Percentiles rank a stretch among this genome's conserved stretches.
These are phyloP conservation scores for Ceyx margarethae DNA, from an alignment of 2,113 vertebrate genomes.

Conservation along the genomic window DNA sequence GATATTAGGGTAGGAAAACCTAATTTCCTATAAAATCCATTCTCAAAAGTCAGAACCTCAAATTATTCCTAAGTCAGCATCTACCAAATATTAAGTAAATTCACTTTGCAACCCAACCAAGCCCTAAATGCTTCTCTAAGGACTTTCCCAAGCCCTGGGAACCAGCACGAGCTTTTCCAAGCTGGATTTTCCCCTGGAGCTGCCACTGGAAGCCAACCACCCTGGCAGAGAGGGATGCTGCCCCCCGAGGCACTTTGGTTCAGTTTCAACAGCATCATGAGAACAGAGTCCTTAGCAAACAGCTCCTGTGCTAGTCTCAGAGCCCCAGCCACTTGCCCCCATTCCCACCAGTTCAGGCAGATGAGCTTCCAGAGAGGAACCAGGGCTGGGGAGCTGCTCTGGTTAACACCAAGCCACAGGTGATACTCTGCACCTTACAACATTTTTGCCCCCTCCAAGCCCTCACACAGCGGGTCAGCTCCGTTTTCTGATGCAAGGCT, in stretches of 20 bases:
- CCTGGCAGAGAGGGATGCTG: neutral
- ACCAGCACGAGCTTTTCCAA: neutral
- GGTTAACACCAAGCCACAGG: neutral
- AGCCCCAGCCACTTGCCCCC: neutral
- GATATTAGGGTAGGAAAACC: neutral
- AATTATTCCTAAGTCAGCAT: neutral
- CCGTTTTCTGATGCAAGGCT: neutral
- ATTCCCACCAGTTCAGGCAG: neutral
- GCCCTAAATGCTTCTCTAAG: neutral
- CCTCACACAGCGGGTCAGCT: neutral
- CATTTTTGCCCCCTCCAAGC: neutral
- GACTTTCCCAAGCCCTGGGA: neutral
- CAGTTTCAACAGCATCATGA: neutral
- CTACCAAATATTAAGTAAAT: neutral
- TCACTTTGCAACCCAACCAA: neutral
- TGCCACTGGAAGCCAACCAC: slow-evolving; percentile 5
- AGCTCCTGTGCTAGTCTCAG: fast-evolving
- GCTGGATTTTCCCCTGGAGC: slow-evolving; percentile 4
- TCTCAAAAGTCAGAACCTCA: neutral
- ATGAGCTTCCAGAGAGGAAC: neutral
- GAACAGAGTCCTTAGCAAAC: neutral
- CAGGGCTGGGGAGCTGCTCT: neutral
- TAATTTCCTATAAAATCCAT: neutral
- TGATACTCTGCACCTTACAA: neutral
- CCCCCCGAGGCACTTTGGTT: neutral